Evolutionary conservation across 2,888 invertebrate species (phyloP), one percentile per base, ranked within the genome.

Genomic region (Drosophila dives): DNA sequence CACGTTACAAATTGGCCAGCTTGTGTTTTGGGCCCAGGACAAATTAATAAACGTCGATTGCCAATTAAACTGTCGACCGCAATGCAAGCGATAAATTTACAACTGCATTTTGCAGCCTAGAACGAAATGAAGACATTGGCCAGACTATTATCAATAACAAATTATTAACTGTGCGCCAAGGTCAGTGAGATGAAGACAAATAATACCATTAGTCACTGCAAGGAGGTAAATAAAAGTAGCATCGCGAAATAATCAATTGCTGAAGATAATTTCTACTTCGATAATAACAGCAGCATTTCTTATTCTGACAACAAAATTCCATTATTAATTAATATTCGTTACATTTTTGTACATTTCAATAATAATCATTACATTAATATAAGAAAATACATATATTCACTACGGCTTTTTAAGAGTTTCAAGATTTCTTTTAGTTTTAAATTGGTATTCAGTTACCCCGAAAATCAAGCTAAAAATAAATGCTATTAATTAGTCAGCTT

Each of bases 1-100:
- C 53, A 15, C 64, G 17, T 29, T 55, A 10, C 49, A 61, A 54
- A 64, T 56, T 66, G 49, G 29, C 29, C 62, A 73, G 59, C 56
- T 65, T 53, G 51, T 45, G 32, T 69, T 69, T 60, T 60, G 64
- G 23, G 63, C 7, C 54, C 72, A 62, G 64, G 55, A 74, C 72
- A 78, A 86, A 91, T 90, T 86, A 86, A 86, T 89, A 91, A 83
- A 89, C 77, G 80, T 91, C 89, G 86, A 89, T 90, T 80, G 71
- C 64, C 89, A 86, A 89, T 89, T 89, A 91, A 90, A 89, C 79
- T 91, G 90, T 89, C 89, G 61, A 53, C 69, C 74, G 72, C 84
- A 86, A 81, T 88, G 77, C 74, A 79, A 62, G 82, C 87, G 65
- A 91, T 91, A 80, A 89, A 91, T 90, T 67, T 42, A 36, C 60